phyloP scores from a whole-genome alignment of 2,888 invertebrate species.

The Drosophila tanythrix region DNA sequence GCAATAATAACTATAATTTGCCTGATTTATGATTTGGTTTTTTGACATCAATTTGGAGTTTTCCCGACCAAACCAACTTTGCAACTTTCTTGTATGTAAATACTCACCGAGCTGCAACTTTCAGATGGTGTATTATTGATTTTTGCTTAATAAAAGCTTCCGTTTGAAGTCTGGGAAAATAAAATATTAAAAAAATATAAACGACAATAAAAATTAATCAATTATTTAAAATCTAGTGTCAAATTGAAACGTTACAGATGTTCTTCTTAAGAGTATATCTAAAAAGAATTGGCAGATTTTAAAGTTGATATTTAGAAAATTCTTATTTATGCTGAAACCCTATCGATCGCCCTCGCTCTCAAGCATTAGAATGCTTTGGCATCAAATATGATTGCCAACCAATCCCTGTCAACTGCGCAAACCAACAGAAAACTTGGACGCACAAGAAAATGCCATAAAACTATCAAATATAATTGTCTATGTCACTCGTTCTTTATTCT shows the following conservation, averaged over 20 bases:
- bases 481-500: slow-evolving; percentile 30
- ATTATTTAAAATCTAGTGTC: neutral
- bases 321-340: neutral
- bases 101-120: neutral
- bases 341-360: neutral
- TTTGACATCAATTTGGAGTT: slow-evolving; percentile 76
- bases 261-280: neutral
- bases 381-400: neutral
- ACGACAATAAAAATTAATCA: neutral
- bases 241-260: neutral
- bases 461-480: slow-evolving; percentile 67
- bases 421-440: slow-evolving; percentile 24
- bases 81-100: slow-evolving; percentile 27
- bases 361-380: neutral
- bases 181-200: too few relatives aligned
- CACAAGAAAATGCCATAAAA: slow-evolving; percentile 60
- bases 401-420: slow-evolving; percentile 4
- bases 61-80: slow-evolving; percentile 4
- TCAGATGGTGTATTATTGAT: neutral
- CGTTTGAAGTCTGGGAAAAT: neutral
- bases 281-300: neutral
- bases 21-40: slow-evolving; percentile 76
- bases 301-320: neutral
- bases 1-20: slow-evolving; percentile 77
- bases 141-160: neutral